Percentiles rank a stretch among this genome's conserved stretches.
phyloP scores from a whole-genome alignment of 2,888 invertebrate genomes.

The Cosmorhoe ocellata region DNA sequence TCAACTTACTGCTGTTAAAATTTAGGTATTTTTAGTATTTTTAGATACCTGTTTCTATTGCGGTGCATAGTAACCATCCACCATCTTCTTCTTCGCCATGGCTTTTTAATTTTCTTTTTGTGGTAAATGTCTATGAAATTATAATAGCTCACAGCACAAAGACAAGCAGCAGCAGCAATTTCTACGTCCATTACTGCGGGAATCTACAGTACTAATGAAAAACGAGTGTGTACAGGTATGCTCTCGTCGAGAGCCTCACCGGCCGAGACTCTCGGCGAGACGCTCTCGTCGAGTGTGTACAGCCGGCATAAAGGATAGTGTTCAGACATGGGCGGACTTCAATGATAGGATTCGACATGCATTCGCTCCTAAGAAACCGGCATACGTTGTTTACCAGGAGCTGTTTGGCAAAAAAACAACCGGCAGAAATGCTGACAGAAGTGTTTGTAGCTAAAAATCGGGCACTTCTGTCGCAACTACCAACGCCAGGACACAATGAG shows the following conservation, averaged over 20 bases:
- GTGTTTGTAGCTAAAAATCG: too few relatives aligned
- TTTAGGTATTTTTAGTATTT: too few relatives aligned
- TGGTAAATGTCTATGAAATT: background rate
- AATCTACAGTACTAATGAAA: conserved; percentile 10
- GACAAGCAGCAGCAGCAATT: conserved; percentile 12
- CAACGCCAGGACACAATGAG: too few relatives aligned
- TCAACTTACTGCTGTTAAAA: too few relatives aligned
- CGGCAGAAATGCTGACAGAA: too few relatives aligned
- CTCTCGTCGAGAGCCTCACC: conserved; percentile 12
- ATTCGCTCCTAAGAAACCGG: too few relatives aligned
- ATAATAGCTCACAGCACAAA: conserved; percentile 14
- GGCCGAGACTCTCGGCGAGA: conserved; percentile 19
- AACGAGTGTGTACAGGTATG: conserved; percentile 13
- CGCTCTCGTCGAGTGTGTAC: conserved; percentile 19
- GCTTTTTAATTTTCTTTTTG: background rate
- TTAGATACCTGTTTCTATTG: background rate
- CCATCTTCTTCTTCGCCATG: background rate
- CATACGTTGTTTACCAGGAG: too few relatives aligned
- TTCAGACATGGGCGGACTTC: too few relatives aligned
- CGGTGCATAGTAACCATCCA: background rate
- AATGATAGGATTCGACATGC: too few relatives aligned
- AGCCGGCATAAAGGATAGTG: too few relatives aligned
- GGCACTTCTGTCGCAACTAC: too few relatives aligned
- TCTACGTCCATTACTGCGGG: background rate
- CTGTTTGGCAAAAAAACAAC: too few relatives aligned